Conservation (phyloP, 1,140 invertebrate genomes). For the Nymphalis io region DNA sequence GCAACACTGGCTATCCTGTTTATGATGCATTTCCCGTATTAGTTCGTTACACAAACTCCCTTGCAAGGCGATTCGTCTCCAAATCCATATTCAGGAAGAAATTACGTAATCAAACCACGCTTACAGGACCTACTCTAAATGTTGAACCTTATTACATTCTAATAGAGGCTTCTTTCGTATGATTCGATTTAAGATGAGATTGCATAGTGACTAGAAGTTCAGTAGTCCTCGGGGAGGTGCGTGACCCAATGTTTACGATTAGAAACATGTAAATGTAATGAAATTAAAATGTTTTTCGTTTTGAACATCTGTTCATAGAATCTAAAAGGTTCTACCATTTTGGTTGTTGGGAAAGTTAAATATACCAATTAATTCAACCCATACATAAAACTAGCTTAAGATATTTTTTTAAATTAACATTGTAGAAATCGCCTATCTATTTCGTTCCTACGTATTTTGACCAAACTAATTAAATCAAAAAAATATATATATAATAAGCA, state of each 20-base stretch:
- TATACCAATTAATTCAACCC: too few relatives aligned
- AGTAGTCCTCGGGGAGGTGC: constrained; percentile 39
- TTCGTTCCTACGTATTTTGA: too few relatives aligned
- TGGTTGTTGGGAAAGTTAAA: too few relatives aligned
- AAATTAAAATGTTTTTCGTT: constrained; percentile 34
- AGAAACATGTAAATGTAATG: constrained; percentile 43
- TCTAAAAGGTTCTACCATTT: too few relatives aligned
- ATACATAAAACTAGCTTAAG: too few relatives aligned
- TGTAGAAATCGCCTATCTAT: too few relatives aligned
- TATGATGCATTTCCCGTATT: constrained; percentile 23
- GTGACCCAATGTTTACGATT: constrained; percentile 56
- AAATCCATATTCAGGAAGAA: constrained; percentile 42
- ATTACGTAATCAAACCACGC: constrained; percentile 38
- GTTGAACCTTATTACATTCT: constrained; percentile 12
- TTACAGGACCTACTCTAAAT: background rate
- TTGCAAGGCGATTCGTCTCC: constrained; percentile 31
- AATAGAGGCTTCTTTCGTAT: constrained; percentile 21
- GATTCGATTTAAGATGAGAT: constrained; percentile 30
- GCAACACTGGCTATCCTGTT: background rate
- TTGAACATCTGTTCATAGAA: constrained; percentile 21
- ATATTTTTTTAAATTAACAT: too few relatives aligned
- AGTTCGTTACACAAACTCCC: constrained; percentile 32
- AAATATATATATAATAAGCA: too few relatives aligned
- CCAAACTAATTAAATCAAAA: too few relatives aligned
- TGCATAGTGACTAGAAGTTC: constrained; percentile 23